Base-by-base conservation (phyloP, 1,140 invertebrate genomes). In the Mizuhopecten yessoensis region DNA sequence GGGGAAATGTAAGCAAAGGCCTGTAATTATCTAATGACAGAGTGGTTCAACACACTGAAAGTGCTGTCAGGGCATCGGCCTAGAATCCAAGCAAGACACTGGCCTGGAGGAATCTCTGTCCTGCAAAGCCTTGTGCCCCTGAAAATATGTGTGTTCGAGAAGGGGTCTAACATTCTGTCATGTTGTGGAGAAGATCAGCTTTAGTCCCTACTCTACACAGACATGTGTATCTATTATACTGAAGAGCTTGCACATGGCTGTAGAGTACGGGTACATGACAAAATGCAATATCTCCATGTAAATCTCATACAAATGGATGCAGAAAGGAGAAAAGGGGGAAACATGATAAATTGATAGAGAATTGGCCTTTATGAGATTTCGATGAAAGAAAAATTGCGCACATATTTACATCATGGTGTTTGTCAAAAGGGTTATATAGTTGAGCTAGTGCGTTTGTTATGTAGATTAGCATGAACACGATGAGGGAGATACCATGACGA, bases 21-120 rank as follows among this genome's bases (percentile, higher is more conserved):
- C 57, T 75, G 57, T 75, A 75, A 75, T 75, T 75, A 75, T 75
- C 57, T 75, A 75, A 75, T 75, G 57, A 75, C 57, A 75, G 57
- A 75, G 57, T 75, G n/a, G 57, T 75, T 75, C 57, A 75, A 75
- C 57, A 75, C 57, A 29, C 57, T n/a, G 23, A 75, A 75, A 75
- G 23, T 29, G 57, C 57, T 13, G n/a, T 23, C 57, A 75, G 57
- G 57, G 23, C 57, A 75, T 75, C 57, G n/a, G 9, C 57, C 57
- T 75, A 13, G 57, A 29, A 75, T 17, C 3, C 45, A 49, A 20
- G 45, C 45, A 49, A 49, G 20, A 75, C 57, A 75, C 1, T 75
- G 57, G 23, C 20, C 7, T 20, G 17, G 45, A 11, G 15, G 23
- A 75, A 75, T 29, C 57, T 23, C 15, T 75, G 57, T 75, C n/a